A percentile compares a stretch with the other conserved stretches of the same genome.
Evolutionary conservation across 2,888 invertebrate genomes (phyloP).

Genomic region (Ophioninae sp.): DNA sequence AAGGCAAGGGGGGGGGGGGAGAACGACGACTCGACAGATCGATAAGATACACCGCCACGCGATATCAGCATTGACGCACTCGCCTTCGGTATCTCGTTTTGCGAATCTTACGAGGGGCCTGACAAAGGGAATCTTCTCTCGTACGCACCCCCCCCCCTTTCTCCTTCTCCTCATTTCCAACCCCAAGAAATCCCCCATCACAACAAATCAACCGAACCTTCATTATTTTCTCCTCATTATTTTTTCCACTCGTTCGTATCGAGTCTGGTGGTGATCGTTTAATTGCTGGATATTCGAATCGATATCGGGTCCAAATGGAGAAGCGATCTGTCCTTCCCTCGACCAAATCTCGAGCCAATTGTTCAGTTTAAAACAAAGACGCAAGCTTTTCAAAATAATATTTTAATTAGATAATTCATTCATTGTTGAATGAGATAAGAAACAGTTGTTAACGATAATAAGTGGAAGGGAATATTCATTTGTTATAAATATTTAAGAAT

Average conservation of each 20-base stretch:
- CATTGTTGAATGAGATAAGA: no score
- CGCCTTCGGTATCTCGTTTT: constrained; percentile 56
- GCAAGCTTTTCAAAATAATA: no score
- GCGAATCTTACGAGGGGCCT: constrained; percentile 37
- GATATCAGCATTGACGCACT: constrained; percentile 74
- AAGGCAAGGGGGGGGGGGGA: constrained; percentile 22
- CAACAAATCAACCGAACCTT: not conserved
- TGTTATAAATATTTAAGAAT: no score
- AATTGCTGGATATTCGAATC: not conserved
- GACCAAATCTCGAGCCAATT: not conserved
- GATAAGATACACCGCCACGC: constrained; percentile 68
- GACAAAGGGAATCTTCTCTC: constrained; percentile 28
- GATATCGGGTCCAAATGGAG: not conserved
- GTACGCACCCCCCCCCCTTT: not conserved
- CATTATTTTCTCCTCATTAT: not conserved
- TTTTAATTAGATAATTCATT: no score
- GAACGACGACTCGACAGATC: constrained; percentile 57
- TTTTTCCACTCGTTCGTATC: not conserved
- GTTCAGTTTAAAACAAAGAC: not conserved
- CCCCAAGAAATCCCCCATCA: no score
- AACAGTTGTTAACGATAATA: no score
- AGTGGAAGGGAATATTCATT: no score
- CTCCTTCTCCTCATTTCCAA: no score
- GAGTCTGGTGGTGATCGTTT: not conserved
- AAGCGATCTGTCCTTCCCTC: constrained; percentile 9